phyloP scores from a whole-genome alignment of 2,797 vertebrate genomes.

The Ataeniobius toweri region DNA sequence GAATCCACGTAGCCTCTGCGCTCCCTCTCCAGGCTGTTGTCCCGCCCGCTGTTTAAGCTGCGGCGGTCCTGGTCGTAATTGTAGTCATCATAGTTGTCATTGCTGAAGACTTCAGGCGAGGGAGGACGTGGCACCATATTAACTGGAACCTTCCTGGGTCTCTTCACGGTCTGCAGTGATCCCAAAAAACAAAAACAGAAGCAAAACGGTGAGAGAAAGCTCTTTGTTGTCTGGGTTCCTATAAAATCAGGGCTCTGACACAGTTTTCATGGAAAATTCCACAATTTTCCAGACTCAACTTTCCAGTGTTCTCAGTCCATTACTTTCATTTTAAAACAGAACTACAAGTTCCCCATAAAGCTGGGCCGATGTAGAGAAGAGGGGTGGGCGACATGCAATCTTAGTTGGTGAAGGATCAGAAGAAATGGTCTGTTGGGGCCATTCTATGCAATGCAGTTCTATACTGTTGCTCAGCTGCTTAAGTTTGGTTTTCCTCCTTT shows the following conservation, averaged over 20 bases:
- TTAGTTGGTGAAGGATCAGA: background rate
- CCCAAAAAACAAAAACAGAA: background rate
- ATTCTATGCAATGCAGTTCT: background rate
- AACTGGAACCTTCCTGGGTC: slow-evolving; percentile 86
- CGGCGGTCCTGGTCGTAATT: slow-evolving; percentile 83
- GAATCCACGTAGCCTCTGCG: slow-evolving; percentile 67
- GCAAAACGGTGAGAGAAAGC: background rate
- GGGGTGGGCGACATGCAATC: too few species aligned
- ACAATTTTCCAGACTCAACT: too few species aligned
- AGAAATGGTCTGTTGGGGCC: background rate
- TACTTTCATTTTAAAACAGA: too few species aligned
- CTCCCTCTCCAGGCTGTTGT: slow-evolving; percentile 75
- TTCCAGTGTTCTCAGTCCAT: background rate
- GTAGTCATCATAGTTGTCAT: slow-evolving; percentile 87
- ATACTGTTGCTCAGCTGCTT: background rate
- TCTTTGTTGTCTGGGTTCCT: too few species aligned
- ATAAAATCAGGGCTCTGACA: too few species aligned
- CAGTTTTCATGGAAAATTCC: too few species aligned
- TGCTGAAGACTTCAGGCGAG: slow-evolving; percentile 85
- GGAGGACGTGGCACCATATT: slow-evolving; percentile 77
- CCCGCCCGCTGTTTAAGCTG: slow-evolving; percentile 78
- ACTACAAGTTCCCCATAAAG: too few species aligned
- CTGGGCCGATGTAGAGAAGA: too few species aligned
- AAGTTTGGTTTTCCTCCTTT: too few species aligned
- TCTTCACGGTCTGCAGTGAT: slow-evolving; percentile 87